Evolutionary conservation across 2,113 vertebrate genomes (phyloP).

Genomic region (Perccottus glenii): DNA sequence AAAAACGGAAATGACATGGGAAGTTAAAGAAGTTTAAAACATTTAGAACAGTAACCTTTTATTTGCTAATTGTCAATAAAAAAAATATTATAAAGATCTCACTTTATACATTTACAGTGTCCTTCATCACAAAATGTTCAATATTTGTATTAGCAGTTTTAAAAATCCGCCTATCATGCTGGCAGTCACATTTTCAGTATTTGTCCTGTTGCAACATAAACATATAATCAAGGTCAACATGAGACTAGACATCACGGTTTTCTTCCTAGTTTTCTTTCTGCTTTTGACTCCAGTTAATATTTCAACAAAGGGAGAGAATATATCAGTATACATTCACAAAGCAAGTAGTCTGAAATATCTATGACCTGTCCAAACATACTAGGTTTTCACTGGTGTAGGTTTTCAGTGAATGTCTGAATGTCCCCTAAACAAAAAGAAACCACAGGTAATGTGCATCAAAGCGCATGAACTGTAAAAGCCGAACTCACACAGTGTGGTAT

Average conservation of each 20-base stretch:
- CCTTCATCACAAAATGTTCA: too few species aligned
- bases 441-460: background rate
- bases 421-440: conserved; percentile 6
- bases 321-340: too few species aligned
- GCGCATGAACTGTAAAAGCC: background rate
- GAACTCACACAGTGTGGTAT: background rate
- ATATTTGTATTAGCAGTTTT: too few species aligned
- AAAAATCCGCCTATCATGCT: too few species aligned
- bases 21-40: background rate
- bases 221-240: too few species aligned
- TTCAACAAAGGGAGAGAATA: too few species aligned
- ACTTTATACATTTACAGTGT: too few species aligned
- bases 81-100: too few species aligned
- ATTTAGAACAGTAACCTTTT: too few species aligned
- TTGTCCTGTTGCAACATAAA: too few species aligned
- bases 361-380: conserved; percentile 1
- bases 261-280: background rate
- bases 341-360: background rate
- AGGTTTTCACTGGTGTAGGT: background rate
- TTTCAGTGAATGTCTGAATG: background rate
- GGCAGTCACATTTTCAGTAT: too few species aligned
- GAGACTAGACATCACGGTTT: background rate
- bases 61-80: too few species aligned
- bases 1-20: background rate
- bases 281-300: background rate